Evolutionary conservation across 2,113 vertebrate species (phyloP), one percentile per base, ranked within the genome.

Genomic region (Gymnobelideus leadbeateri): DNA sequence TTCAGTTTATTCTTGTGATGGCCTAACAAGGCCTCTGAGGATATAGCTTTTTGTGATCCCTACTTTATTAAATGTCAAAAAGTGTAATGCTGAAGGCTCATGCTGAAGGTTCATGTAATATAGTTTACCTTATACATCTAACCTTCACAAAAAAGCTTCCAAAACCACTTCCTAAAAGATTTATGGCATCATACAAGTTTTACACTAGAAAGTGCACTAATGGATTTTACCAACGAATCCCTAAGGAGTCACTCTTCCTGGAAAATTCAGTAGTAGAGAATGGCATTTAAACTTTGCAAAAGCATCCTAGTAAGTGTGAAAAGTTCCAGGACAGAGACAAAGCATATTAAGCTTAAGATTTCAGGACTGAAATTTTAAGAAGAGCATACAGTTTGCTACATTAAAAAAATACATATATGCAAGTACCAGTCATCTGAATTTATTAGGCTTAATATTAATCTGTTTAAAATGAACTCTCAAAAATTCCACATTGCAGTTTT

Each of bases 141-240:
- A 98, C 98, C 98, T 99, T 99, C 98, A 98, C 96, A 96, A 98
- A 98, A 99, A 96, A 98, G 98, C 98, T 99, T 98, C 95, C 97
- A 98, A 99, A 99, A 98, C 97, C 68, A 52, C 95, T 97, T 98
- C 94, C 96, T 99, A 97, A 99, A 99, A 99, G 98, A 99, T 99
- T 99, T 99, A 99, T 99, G 96, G 93, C 96, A 99, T 99, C 99
- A 99, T 99, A 98, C 98, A 99, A 99, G 97, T 99, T 99, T 99
- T 99, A 99, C 97, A 93, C 98, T 97, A 98, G 97, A 98, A 99
- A 99, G 99, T 99, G 99, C 97, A 98, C 97, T 99, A 99, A 99
- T 99, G 99, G 98, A 97, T 99, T 99, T 99, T 98, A 98, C 98
- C 98, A 98, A 98, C 97, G 97, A 98, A 98, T 98, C 99, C 98